Percentiles rank a stretch among this genome's conserved stretches.
phyloP scores from a whole-genome alignment of 1,140 invertebrate genomes.

The Lasioglossum baleicum region DNA sequence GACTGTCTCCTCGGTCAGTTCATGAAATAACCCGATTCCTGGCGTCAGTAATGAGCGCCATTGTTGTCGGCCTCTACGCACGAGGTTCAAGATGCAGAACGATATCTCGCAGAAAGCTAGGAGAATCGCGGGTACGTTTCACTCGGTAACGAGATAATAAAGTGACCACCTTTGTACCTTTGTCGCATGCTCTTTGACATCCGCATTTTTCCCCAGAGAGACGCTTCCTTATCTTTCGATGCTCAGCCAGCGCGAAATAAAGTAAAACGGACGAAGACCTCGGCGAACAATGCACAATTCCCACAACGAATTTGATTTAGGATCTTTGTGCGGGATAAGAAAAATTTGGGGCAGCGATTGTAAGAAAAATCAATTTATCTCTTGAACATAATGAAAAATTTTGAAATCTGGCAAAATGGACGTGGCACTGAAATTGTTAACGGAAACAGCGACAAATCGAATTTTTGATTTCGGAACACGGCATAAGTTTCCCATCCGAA shows the following conservation, averaged over 20 bases:
- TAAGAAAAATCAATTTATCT: too few relatives aligned
- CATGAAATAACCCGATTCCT: constrained; percentile 60
- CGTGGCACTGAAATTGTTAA: too few relatives aligned
- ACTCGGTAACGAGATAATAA: constrained; percentile 70
- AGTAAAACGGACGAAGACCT: not conserved
- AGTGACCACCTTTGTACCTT: constrained; percentile 63
- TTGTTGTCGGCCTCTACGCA: constrained; percentile 49
- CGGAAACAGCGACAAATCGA: not conserved
- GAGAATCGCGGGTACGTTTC: constrained; percentile 63
- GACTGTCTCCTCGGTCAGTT: constrained; percentile 46
- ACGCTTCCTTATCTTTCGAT: not conserved
- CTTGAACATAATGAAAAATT: too few relatives aligned
- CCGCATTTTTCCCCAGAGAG: not conserved
- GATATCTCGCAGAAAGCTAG: constrained; percentile 38
- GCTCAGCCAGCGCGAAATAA: not conserved
- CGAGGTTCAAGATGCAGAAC: constrained; percentile 44
- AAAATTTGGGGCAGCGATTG: too few relatives aligned
- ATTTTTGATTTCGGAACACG: not conserved
- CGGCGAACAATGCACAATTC: too few relatives aligned
- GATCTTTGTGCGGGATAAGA: too few relatives aligned
- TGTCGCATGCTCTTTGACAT: constrained; percentile 43
- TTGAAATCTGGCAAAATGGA: too few relatives aligned
- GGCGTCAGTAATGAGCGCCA: constrained; percentile 62
- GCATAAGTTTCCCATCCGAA: not conserved
- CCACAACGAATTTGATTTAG: too few relatives aligned